Evolutionary conservation across 1,140 invertebrate genomes (phyloP).

Genomic region (Papilio helenus): DNA sequence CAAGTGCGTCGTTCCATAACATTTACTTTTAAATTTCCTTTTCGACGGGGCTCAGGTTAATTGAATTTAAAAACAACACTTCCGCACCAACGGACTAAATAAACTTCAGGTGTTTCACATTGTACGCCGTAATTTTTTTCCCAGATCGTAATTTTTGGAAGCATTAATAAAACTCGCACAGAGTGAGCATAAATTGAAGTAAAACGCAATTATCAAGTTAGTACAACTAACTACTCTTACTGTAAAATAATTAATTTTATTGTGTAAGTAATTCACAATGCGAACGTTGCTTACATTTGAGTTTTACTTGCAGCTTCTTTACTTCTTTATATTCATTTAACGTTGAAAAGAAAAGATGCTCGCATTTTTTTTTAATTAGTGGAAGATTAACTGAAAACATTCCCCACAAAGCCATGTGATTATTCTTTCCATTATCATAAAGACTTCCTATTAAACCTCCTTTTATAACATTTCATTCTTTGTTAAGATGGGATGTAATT

Average conservation of each 20-base stretch:
- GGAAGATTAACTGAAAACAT: not conserved
- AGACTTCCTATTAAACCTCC: conserved; percentile 7
- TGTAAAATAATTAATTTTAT: not conserved
- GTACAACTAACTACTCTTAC: not conserved
- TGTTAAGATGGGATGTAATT: not conserved
- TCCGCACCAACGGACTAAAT: conserved; percentile 31
- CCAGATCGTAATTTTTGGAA: not conserved
- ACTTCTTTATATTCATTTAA: conserved; percentile 1
- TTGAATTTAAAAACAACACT: conserved; percentile 44
- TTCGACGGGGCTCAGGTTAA: conserved; percentile 28
- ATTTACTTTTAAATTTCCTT: conserved; percentile 38
- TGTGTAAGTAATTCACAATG: not conserved
- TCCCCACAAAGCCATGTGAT: conserved; percentile 19
- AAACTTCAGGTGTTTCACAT: conserved; percentile 23
- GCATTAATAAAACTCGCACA: not conserved
- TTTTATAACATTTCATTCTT: conserved; percentile 4
- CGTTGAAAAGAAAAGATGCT: not conserved
- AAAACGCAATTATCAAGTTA: no score
- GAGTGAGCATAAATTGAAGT: not conserved
- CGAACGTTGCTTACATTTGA: not conserved
- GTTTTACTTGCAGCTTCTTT: not conserved
- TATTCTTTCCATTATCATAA: conserved; percentile 24
- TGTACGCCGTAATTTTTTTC: not conserved
- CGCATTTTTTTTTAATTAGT: conserved; percentile 11
- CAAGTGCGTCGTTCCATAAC: conserved; percentile 28